Evolutionary conservation across 1,140 invertebrate genomes (phyloP), one percentile per base, ranked within the genome.

Genomic region (Zaprionus ornatus): DNA sequence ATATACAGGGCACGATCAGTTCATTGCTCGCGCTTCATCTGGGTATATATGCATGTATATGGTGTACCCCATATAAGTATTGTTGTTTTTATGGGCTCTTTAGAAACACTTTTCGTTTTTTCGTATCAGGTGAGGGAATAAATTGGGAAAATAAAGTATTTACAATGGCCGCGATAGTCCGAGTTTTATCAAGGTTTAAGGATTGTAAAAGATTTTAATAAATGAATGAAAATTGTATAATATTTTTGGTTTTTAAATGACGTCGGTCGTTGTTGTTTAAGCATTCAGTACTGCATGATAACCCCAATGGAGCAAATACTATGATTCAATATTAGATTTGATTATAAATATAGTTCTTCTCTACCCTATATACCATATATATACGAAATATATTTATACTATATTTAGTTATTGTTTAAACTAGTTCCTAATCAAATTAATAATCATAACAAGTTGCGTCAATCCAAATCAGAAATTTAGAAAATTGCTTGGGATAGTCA

Each of bases 391-490:
- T 29, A 42, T 21, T 10, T 32, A 9, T 45, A 73, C n/a, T 12
- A 45, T 48, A 50, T 59, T 37, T 21, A 65, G 40, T 56, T 61
- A 62, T 69, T 80, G 72, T 52, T 70, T 50, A 52, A 76, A 48
- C 54, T 70, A 37, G 59, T 77, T 79, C 15, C 50, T 83, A 79
- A 77, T 83, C 80, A 76, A 60, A 64, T 48, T 45, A 40, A 29
- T 52, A 69, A 72, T 48, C 60, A 79, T 32, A 32, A 66, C 72
- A 77, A 77, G 19, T 69, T 73, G 63, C 60, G 76, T 68, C 27
- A 63, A 13, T 25, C 19, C 10, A 35, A 35, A 21, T 17, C 19
- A n/a, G 19, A 10, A 15, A 29, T 50, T 23, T 13, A 10, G 40
- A 50, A 23, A 50, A 50, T 50, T 50, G 10, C 45, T 50, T 19